Evolutionary conservation across 2,113 vertebrate species (phyloP).

Genomic region (Oenanthe melanoleuca): DNA sequence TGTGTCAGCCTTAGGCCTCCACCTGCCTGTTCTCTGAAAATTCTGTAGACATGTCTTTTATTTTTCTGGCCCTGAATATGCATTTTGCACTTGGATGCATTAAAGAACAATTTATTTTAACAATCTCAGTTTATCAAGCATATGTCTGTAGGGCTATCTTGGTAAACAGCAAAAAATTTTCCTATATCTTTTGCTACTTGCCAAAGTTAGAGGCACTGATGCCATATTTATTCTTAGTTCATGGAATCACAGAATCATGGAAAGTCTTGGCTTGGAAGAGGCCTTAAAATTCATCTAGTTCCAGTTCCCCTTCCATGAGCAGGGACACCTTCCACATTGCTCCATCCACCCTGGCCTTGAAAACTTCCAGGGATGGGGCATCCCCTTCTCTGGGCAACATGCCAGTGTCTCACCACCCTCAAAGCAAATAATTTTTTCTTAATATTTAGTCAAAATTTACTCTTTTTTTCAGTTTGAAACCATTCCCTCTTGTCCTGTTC

Average conservation of each 20-base stretch:
- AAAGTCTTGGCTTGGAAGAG: background rate
- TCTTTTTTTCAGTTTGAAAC: background rate
- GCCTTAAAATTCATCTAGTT: background rate
- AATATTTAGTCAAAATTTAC: background rate
- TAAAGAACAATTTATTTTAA: background rate
- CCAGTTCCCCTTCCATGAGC: background rate
- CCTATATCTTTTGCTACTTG: background rate
- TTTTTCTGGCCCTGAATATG: background rate
- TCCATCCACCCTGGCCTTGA: background rate
- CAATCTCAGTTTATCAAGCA: background rate
- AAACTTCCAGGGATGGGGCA: background rate
- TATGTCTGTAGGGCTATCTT: background rate
- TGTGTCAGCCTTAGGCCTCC: background rate
- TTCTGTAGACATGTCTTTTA: background rate
- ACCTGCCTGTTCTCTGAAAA: background rate
- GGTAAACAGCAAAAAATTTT: background rate
- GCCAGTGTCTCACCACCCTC: background rate
- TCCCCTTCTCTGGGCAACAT: background rate
- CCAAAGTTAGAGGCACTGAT: background rate
- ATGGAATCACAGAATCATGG: background rate
- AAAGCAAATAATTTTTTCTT: background rate
- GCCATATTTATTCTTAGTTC: background rate
- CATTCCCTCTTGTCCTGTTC: background rate
- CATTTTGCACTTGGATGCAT: background rate
- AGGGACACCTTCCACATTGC: background rate